Evolutionary conservation across 2,888 invertebrate genomes (phyloP).

Genomic region (Sphecodes monilicornis): DNA sequence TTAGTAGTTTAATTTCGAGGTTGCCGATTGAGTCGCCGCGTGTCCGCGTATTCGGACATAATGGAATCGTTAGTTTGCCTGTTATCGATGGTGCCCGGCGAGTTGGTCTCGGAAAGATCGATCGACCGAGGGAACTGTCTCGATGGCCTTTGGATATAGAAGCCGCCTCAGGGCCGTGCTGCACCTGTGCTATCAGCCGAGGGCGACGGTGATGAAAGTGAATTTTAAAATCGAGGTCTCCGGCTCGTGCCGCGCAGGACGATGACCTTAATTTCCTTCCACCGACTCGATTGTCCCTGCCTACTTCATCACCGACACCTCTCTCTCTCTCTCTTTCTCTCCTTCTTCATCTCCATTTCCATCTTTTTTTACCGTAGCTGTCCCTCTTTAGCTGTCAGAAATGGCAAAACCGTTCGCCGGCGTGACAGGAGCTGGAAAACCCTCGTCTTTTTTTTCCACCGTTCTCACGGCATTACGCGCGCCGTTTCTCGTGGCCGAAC

Average conservation of each 20-base stretch:
- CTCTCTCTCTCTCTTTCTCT: background rate
- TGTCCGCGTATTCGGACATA: slow-evolving; percentile 12
- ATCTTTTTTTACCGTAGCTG: too few species aligned
- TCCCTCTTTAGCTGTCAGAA: slow-evolving; percentile 12
- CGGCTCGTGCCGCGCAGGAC: slow-evolving; percentile 60
- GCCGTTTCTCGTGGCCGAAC: slow-evolving; percentile 41
- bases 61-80: slow-evolving; percentile 16
- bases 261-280: slow-evolving; percentile 65
- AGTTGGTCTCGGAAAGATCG: background rate
- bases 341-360: background rate
- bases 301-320: slow-evolving; percentile 29
- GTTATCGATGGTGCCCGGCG: slow-evolving; percentile 5
- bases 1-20: slow-evolving; percentile 32
- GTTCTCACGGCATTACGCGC: slow-evolving; percentile 58
- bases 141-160: slow-evolving; percentile 1
- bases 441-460: slow-evolving; percentile 34
- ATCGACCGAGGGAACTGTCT: background rate
- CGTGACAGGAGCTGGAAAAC: slow-evolving; percentile 24
- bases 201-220: slow-evolving; percentile 65
- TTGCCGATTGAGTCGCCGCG: slow-evolving; percentile 14
- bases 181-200: slow-evolving; percentile 48
- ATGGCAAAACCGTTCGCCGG: slow-evolving; percentile 55
- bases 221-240: slow-evolving; percentile 70
- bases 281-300: slow-evolving; percentile 64
- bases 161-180: slow-evolving; percentile 31